Evolutionary conservation across 2,888 invertebrate species (phyloP).

Genomic region (Drosophila stalkeri): DNA sequence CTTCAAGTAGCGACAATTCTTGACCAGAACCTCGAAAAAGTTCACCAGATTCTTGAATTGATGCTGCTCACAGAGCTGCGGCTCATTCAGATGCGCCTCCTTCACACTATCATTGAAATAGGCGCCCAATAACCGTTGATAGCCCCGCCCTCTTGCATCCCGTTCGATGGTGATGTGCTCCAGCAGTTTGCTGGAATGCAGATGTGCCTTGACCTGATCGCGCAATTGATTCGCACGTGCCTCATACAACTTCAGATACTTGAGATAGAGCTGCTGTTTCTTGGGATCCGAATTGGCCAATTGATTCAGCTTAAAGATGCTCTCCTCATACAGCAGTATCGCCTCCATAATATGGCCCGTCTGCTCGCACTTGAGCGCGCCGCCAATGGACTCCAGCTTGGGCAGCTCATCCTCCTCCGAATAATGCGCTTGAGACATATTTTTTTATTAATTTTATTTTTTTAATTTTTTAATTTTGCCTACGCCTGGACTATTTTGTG

Average conservation of each 20-base stretch:
- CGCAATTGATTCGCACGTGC: slow-evolving; percentile 92
- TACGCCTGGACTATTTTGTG: not conserved
- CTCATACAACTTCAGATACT: slow-evolving; percentile 90
- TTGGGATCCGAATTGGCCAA: slow-evolving; percentile 86
- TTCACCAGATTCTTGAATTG: slow-evolving; percentile 94
- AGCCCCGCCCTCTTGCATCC: slow-evolving; percentile 91
- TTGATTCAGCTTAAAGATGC: slow-evolving; percentile 62
- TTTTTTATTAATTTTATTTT: not conserved
- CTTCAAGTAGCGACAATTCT: slow-evolving; percentile 88
- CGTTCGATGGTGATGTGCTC: slow-evolving; percentile 90
- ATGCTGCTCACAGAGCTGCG: slow-evolving; percentile 92
- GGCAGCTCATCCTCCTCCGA: slow-evolving; percentile 48
- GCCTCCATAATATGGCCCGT: slow-evolving; percentile 72
- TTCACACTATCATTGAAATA: slow-evolving; percentile 91
- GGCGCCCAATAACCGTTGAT: slow-evolving; percentile 90
- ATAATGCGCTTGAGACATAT: slow-evolving; percentile 42
- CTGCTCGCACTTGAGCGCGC: slow-evolving; percentile 67
- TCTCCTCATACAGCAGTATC: slow-evolving; percentile 69
- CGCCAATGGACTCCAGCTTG: slow-evolving; percentile 52
- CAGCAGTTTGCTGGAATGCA: slow-evolving; percentile 90
- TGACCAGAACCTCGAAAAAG: slow-evolving; percentile 92
- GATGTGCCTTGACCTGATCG: slow-evolving; percentile 88
- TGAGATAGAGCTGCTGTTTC: slow-evolving; percentile 56
- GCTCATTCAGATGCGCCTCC: slow-evolving; percentile 92
- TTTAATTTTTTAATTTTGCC: not conserved